phyloP scores from a whole-genome alignment of 2,888 invertebrate genomes.

The Drosophila percnosoma region DNA sequence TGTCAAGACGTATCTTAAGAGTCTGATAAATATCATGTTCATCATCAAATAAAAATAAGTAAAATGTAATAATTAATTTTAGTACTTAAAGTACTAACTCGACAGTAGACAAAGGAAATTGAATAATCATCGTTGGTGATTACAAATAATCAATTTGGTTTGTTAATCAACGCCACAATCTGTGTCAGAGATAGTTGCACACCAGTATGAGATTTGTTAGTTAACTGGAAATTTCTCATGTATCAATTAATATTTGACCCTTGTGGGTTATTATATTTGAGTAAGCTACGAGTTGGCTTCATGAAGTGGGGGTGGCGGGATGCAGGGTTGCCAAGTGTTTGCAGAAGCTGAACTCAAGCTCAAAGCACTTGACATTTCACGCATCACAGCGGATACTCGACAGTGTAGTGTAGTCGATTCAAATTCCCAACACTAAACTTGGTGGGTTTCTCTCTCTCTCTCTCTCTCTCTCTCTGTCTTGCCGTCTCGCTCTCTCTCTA shows the following conservation, averaged over 20 bases:
- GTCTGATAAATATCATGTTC: neutral
- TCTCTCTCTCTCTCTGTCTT: neutral
- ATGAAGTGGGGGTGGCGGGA: neutral
- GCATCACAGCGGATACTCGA: slow-evolving; percentile 48
- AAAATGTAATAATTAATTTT: neutral
- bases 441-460: neutral
- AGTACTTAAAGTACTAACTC: neutral
- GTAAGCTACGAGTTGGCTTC: slow-evolving; percentile 18
- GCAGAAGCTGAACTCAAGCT: slow-evolving; percentile 47
- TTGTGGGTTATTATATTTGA: slow-evolving; percentile 16
- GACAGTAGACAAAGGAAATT: neutral
- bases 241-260: slow-evolving; percentile 22
- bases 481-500: neutral
- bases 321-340: slow-evolving; percentile 52
- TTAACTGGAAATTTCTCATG: slow-evolving; percentile 6
- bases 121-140: neutral
- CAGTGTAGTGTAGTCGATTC: neutral
- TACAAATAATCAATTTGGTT: neutral
- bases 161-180: neutral
- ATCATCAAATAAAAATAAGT: neutral
- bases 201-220: neutral
- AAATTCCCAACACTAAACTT: slow-evolving; percentile 1
- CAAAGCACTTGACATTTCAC: slow-evolving; percentile 72
- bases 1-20: too few species aligned
- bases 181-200: too few species aligned